Conservation (phyloP, 2,797 vertebrate species). For the Bucorvus abyssinicus region DNA sequence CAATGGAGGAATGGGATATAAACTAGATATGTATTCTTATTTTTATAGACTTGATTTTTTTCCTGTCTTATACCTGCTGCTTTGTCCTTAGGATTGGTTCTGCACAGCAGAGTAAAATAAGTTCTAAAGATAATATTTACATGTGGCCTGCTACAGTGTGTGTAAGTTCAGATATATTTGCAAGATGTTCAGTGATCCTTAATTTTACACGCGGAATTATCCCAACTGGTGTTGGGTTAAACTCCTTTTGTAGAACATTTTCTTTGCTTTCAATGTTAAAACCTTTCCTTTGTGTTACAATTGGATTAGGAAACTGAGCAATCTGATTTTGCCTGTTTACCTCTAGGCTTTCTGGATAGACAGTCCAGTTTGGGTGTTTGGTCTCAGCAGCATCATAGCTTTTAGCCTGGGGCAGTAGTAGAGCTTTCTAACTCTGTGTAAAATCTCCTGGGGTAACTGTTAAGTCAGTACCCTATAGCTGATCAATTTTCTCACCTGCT, state of each 20-base stretch:
- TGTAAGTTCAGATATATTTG: rapidly evolving
- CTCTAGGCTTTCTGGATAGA: background rate
- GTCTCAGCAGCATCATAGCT: background rate
- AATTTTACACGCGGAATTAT: background rate
- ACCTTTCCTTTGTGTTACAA: background rate
- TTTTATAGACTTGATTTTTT: background rate
- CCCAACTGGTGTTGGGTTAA: background rate
- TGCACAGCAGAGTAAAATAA: background rate
- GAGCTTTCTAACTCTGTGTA: background rate
- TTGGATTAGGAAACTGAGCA: background rate
- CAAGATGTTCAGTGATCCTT: background rate
- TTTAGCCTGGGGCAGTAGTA: background rate
- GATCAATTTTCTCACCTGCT: background rate
- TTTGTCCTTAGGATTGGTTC: background rate
- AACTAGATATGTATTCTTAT: background rate
- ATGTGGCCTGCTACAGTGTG: background rate
- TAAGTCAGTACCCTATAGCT: background rate
- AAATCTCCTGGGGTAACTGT: background rate
- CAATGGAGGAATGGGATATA: background rate
- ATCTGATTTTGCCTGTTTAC: background rate
- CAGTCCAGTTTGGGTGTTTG: background rate
- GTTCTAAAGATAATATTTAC: background rate
- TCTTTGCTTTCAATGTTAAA: background rate
- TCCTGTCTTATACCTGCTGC: background rate
- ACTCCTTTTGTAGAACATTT: background rate